A percentile compares a stretch with the other conserved stretches of the same genome.
phyloP scores from a whole-genome alignment of 2,888 invertebrate species.

The Crepidodera aurea region DNA sequence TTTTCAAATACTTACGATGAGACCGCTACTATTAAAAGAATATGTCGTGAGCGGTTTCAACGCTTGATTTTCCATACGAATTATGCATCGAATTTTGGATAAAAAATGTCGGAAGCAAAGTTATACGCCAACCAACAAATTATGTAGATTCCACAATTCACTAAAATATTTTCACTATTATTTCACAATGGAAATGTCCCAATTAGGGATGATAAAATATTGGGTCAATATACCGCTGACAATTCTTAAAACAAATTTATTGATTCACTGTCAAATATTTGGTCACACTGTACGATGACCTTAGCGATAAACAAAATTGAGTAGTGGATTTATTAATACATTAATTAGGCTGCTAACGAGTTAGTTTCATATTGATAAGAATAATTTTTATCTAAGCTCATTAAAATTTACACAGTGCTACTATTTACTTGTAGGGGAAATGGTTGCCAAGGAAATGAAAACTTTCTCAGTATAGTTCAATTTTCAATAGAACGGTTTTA shows the following conservation, averaged over 20 bases:
- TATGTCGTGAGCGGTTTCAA: too few relatives aligned
- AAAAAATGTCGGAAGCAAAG: too few relatives aligned
- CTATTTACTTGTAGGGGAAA: constrained; percentile 7
- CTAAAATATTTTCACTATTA: too few relatives aligned
- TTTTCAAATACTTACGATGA: too few relatives aligned
- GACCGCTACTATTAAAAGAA: too few relatives aligned
- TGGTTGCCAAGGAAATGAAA: background rate
- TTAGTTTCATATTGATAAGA: constrained; percentile 35
- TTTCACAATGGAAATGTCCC: too few relatives aligned
- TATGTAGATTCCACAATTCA: too few relatives aligned
- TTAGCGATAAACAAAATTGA: constrained; percentile 33
- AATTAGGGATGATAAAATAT: constrained; percentile 10
- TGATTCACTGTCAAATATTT: constrained; percentile 28
- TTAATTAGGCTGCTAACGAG: constrained; percentile 38
- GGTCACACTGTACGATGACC: constrained; percentile 37
- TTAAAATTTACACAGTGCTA: constrained; percentile 37
- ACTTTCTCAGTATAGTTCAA: too few relatives aligned
- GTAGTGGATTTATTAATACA: constrained; percentile 39
- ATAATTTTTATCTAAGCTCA: constrained; percentile 40
- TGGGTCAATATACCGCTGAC: background rate
- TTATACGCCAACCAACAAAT: too few relatives aligned
- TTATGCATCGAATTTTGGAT: too few relatives aligned
- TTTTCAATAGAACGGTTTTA: too few relatives aligned
- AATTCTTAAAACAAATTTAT: constrained; percentile 18
- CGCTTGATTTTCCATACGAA: too few relatives aligned